These are phyloP conservation scores for Nothoprocta pentlandii DNA, from an alignment of 2,113 vertebrate species.

Conservation along the genomic window DNA sequence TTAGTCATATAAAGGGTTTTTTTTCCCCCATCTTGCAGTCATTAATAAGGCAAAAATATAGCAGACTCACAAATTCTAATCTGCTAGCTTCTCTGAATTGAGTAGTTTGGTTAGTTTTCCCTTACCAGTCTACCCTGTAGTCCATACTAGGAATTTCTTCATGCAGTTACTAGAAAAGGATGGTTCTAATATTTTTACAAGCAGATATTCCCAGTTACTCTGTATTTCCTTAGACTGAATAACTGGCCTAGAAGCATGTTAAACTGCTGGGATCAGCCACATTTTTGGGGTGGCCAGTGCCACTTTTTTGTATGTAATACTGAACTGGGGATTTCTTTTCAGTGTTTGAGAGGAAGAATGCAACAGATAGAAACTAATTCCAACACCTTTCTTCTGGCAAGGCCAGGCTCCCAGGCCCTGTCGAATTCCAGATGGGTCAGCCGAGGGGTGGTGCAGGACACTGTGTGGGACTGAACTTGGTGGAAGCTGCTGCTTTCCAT, in stretches of 20 bases:
- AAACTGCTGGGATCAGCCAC: neutral
- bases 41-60: constrained; percentile 19
- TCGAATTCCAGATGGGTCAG: neutral
- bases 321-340: neutral
- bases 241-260: neutral
- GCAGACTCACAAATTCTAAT: neutral
- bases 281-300: neutral
- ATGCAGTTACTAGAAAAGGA: neutral
- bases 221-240: neutral
- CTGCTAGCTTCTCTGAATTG: neutral
- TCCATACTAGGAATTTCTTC: neutral
- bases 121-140: neutral
- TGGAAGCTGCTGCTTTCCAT: neutral
- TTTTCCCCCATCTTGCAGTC: neutral
- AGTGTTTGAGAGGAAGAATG: neutral
- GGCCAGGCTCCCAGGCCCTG: neutral
- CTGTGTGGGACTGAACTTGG: accelerated
- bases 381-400: neutral
- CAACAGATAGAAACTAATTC: neutral
- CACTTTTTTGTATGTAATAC: neutral
- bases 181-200: neutral
- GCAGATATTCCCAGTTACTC: neutral
- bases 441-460: neutral
- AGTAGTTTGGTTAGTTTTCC: neutral
- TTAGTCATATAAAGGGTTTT: neutral